Evolutionary conservation across 1,140 invertebrate genomes (phyloP).

Genomic region (Prorops nasuta): DNA sequence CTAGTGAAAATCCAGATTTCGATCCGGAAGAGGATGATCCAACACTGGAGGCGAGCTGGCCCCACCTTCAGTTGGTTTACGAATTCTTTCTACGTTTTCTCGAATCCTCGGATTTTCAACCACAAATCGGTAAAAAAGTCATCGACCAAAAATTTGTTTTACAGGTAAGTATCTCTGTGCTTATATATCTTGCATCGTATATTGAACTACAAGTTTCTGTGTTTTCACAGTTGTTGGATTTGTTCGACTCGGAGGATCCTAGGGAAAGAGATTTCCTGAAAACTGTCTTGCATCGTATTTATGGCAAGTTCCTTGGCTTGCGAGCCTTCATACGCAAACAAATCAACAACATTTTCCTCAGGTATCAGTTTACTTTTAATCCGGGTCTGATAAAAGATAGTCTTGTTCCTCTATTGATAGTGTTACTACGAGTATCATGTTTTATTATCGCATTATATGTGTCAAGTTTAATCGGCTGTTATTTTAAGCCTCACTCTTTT

Average conservation of each 20-base stretch:
- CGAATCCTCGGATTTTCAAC: slow-evolving; percentile 96
- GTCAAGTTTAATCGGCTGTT: neutral
- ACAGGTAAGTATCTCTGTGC: slow-evolving; percentile 67
- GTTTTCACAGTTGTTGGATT: slow-evolving; percentile 82
- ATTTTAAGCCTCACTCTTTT: slow-evolving; percentile 2
- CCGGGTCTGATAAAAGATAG: no score
- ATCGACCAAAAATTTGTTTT: slow-evolving; percentile 99
- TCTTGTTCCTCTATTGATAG: no score
- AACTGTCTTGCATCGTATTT: slow-evolving; percentile 98
- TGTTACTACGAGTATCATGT: neutral
- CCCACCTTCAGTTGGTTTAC: slow-evolving; percentile 93
- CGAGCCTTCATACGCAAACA: slow-evolving; percentile 99
- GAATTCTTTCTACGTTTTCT: slow-evolving; percentile 88
- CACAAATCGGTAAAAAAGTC: slow-evolving; percentile 94
- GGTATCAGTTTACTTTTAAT: no score
- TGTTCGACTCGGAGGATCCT: slow-evolving; percentile 99
- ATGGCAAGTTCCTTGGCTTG: slow-evolving; percentile 98
- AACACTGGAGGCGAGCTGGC: slow-evolving; percentile 98
- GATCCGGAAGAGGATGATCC: slow-evolving; percentile 99
- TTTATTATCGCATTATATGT: neutral
- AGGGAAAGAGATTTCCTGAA: slow-evolving; percentile 98
- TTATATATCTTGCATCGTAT: no score
- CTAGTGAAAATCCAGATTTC: slow-evolving; percentile 98
- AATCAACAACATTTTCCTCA: slow-evolving; percentile 98
- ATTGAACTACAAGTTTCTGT: neutral